phyloP scores from a whole-genome alignment of 2,797 vertebrate genomes.

The Psittacula derbiana region DNA sequence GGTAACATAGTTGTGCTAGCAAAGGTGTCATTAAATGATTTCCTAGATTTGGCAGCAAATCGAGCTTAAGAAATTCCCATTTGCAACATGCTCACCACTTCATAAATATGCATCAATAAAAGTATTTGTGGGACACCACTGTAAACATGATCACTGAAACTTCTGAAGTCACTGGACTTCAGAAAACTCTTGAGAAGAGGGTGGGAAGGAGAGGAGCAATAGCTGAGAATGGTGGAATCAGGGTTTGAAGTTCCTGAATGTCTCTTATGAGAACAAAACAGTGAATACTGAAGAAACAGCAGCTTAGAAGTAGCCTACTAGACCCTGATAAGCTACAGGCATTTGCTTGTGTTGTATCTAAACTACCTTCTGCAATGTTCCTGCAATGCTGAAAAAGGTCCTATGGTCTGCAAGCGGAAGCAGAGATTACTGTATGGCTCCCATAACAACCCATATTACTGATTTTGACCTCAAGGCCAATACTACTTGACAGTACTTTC shows the following conservation, averaged over 20 bases:
- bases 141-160: not conserved
- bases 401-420: rapidly evolving
- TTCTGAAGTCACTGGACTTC: not conserved
- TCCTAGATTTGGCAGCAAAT: not conserved
- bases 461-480: not conserved
- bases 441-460: not conserved
- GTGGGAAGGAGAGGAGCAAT: not conserved
- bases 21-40: not conserved
- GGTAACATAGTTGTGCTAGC: not conserved
- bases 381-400: not conserved
- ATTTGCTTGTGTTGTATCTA: not conserved
- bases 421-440: not conserved
- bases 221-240: not conserved
- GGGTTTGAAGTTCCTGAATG: not conserved
- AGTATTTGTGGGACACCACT: not conserved
- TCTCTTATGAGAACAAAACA: not conserved
- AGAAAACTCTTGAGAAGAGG: not conserved
- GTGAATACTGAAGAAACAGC: not conserved
- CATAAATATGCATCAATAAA: not conserved
- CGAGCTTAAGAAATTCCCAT: not conserved
- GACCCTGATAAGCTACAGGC: not conserved
- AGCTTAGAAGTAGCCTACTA: not conserved
- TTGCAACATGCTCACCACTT: not conserved
- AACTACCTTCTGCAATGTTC: not conserved
- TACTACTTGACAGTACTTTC: not conserved